Base-by-base conservation (phyloP, 2,113 vertebrate species). In the Archilochus colubris region DNA sequence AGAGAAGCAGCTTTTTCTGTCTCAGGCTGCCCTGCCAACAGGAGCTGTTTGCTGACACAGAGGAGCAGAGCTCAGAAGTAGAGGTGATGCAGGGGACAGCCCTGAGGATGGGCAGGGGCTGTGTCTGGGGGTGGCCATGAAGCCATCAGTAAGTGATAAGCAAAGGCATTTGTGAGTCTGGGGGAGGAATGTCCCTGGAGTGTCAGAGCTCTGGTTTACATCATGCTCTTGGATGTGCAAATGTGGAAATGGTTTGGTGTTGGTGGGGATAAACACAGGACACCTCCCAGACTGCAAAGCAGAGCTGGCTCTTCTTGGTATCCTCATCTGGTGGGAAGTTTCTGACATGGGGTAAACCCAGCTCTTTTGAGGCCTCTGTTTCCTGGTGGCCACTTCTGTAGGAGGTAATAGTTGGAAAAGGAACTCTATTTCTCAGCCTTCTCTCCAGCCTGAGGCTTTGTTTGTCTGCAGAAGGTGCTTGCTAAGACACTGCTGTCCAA, bases 191-290 rank as follows among this genome's bases (percentile, higher is more conserved):
- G 36, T 8, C 10, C 44, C n/a, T 28, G 13, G n/a, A 24, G 14
- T 6, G 24, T 8, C 54, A 62, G 33, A 9, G 17, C 54, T 46
- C n/a, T 53, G 75, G 0, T 53, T 53, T n/a, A n/a, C 24, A 14
- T 54, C 58, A 1, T 6, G 55, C 31, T 67, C 13, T 23, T 44
- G 19, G 4, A 3, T 48, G 43, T 31, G 90, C 46, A 15, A 5
- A 28, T 43, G 59, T 15, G 33, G 7, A 31, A 28, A 30, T 8
- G 57, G 7, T 74, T 58, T 48, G 55, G 28, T 31, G 27, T 46
- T 4, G 0, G 4, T 3, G 48, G 31, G 10, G 28, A 2, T 72
- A 25, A 22, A 9, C 2, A 3, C 40, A n/a, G 74, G 33, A 61
- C 64, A 19, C 11, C 11, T 28, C 17, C 6, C 36, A n/a, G 17